Evolutionary conservation across 2,888 invertebrate genomes (phyloP).

Genomic region (Hecatera dysodea): DNA sequence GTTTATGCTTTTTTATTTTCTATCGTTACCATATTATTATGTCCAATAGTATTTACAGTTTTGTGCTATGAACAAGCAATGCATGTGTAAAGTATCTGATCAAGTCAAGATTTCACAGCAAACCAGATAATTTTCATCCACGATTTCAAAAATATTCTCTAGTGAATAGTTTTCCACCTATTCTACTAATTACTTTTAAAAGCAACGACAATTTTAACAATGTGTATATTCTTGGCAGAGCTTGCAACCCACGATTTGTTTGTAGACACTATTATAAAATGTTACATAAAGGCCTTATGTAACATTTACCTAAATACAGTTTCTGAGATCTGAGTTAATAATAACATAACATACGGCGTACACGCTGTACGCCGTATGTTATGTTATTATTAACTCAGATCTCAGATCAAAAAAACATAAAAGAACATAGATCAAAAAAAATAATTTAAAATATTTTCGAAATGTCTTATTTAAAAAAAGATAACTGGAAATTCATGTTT

Average conservation of each 20-base stretch:
- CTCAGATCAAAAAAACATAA: no score
- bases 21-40: neutral
- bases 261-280: slow-evolving; percentile 24
- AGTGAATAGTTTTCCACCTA: neutral
- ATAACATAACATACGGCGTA: no score
- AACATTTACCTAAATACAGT: no score
- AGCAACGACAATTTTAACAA: neutral
- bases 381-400: no score
- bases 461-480: no score
- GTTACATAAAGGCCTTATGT: neutral
- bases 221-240: slow-evolving; percentile 14
- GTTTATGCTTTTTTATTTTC: no score
- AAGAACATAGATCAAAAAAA: no score
- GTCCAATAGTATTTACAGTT: neutral
- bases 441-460: no score
- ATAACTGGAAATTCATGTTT: no score
- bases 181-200: neutral
- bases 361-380: no score
- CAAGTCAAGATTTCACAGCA: neutral
- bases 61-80: neutral
- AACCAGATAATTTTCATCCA: neutral
- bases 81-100: neutral
- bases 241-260: slow-evolving; percentile 21
- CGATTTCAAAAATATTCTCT: neutral
- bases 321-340: no score